phyloP scores from a whole-genome alignment of 2,113 vertebrate species.

The Cisticola juncidis region DNA sequence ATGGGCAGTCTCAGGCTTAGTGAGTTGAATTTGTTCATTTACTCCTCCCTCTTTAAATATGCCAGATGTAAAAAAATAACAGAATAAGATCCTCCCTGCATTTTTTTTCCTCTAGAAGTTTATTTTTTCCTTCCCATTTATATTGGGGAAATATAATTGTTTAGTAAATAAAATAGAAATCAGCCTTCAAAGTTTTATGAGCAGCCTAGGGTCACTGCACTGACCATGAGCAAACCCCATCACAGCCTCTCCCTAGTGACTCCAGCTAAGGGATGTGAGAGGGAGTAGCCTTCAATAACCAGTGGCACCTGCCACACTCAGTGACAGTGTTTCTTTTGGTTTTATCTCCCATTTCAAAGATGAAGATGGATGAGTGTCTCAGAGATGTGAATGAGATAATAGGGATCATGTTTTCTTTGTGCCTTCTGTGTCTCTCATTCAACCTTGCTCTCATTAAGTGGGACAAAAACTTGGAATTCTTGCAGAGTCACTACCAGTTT shows the following conservation, averaged over 20 bases:
- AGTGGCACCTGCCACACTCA: neutral
- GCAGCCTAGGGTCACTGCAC: neutral
- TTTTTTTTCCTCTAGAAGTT: neutral
- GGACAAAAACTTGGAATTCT: neutral
- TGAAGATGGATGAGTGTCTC: neutral
- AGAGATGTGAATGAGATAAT: neutral
- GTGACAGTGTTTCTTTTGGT: neutral
- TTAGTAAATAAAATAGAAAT: neutral
- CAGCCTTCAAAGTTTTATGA: neutral
- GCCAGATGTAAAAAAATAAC: neutral
- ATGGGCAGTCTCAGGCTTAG: neutral
- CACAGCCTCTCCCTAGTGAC: neutral
- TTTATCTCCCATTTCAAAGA: neutral
- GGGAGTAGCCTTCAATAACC: neutral
- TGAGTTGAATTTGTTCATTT: neutral
- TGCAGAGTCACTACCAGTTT: neutral
- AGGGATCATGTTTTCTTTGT: neutral
- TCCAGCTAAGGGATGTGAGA: neutral
- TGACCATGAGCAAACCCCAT: neutral
- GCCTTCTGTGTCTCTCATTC: neutral
- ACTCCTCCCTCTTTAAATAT: neutral
- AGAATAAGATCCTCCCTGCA: neutral
- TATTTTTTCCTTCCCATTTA: neutral
- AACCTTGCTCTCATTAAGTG: neutral
- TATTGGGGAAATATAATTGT: neutral